Conservation (phyloP, 2,888 invertebrate genomes). For the Tenthredo mesomela region DNA sequence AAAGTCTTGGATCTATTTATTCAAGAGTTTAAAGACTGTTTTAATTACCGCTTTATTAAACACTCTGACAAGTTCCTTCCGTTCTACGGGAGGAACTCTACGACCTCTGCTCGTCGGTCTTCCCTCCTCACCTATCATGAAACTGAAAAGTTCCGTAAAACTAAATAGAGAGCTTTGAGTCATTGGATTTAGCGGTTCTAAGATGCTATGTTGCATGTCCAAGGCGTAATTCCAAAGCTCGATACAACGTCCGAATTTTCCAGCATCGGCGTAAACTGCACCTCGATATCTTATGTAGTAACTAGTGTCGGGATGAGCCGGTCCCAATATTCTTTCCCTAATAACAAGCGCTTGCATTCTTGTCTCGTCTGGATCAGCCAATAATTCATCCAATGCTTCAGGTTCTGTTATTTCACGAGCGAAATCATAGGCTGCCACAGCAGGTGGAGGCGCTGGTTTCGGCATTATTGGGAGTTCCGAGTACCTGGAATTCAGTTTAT, state of each 20-base stretch:
- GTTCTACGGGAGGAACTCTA: constrained; percentile 89
- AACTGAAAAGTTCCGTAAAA: constrained; percentile 96
- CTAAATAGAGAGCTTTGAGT: constrained; percentile 96
- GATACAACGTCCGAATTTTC: constrained; percentile 95
- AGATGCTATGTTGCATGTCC: constrained; percentile 96
- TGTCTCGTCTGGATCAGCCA: constrained; percentile 97
- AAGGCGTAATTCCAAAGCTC: constrained; percentile 98
- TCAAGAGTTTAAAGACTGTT: constrained; percentile 47
- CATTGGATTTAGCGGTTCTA: constrained; percentile 96
- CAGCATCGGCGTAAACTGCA: constrained; percentile 96
- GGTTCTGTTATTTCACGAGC: constrained; percentile 90
- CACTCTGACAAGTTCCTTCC: constrained; percentile 90
- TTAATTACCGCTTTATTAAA: constrained; percentile 86
- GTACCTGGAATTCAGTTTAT: constrained; percentile 77
- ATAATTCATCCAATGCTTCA: constrained; percentile 90
- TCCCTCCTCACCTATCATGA: constrained; percentile 94
- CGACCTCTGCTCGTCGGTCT: constrained; percentile 85
- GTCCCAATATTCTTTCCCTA: constrained; percentile 93
- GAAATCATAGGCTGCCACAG: constrained; percentile 93
- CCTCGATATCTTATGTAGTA: constrained; percentile 97
- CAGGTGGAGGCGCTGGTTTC: constrained; percentile 86
- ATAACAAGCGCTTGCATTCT: constrained; percentile 97
- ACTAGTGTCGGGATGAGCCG: constrained; percentile 97
- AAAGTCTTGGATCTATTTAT: background rate
- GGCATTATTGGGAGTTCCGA: constrained; percentile 84